phyloP scores from a whole-genome alignment of 2,113 vertebrate species.

The Vireo altiloquus region DNA sequence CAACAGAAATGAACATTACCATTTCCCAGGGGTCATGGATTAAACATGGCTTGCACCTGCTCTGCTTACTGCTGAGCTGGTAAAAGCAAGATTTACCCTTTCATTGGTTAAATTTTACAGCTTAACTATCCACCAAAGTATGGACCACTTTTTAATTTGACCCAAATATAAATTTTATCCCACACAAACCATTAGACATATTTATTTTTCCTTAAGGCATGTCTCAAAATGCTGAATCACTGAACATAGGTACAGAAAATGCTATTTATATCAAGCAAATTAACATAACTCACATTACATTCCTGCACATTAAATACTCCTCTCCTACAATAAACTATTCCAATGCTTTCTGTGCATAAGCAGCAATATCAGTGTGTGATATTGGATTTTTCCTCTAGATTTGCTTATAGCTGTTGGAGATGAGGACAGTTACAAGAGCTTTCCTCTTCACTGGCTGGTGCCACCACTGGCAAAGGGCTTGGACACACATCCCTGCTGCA shows the following conservation, averaged over 20 bases:
- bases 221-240: neutral
- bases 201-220: neutral
- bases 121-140: neutral
- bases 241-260: neutral
- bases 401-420: neutral
- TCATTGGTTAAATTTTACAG: neutral
- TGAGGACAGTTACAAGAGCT: neutral
- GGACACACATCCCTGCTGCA: neutral
- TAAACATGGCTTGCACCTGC: constrained; percentile 48
- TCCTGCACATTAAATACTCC: neutral
- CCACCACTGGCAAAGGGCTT: neutral
- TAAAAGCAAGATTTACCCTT: constrained; percentile 3
- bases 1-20: neutral
- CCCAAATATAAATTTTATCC: neutral
- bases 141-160: neutral
- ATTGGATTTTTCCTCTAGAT: neutral
- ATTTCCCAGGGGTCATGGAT: constrained; percentile 37
- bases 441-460: neutral
- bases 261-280: neutral
- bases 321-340: neutral
- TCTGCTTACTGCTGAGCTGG: constrained; percentile 36
- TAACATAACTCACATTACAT: neutral
- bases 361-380: neutral
- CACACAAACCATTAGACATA: neutral
- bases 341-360: neutral